Percentiles rank a stretch among this genome's conserved stretches.
Conservation (phyloP, 2,797 vertebrate genomes). For the Loriculus beryllinus region DNA sequence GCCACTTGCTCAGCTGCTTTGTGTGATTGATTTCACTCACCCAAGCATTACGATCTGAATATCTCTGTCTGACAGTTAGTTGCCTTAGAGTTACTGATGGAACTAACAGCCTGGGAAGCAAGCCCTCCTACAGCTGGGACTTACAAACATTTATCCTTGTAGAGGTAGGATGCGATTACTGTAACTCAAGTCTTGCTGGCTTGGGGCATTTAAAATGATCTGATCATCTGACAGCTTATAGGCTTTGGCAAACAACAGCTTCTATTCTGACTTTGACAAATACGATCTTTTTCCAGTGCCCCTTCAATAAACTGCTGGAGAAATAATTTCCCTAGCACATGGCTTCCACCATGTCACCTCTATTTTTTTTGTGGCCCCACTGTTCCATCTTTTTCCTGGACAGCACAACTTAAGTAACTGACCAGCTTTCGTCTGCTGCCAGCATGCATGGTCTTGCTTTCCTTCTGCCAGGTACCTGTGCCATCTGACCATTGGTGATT, state of each 20-base stretch:
- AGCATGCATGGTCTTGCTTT: not conserved
- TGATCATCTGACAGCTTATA: not conserved
- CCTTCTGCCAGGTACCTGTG: not conserved
- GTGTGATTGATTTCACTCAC: not conserved
- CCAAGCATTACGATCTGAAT: not conserved
- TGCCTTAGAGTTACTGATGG: not conserved
- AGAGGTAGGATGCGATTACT: not conserved
- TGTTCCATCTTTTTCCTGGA: not conserved
- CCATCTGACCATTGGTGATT: not conserved
- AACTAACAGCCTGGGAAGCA: not conserved
- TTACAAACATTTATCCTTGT: not conserved
- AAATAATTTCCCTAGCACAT: not conserved
- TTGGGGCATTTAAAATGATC: not conserved
- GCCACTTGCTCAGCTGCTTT: not conserved
- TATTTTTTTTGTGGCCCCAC: not conserved
- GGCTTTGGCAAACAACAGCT: not conserved
- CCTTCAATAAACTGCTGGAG: not conserved
- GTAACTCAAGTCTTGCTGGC: not conserved
- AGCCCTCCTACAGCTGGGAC: not conserved
- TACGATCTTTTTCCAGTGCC: not conserved
- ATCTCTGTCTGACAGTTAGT: not conserved
- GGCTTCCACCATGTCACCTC: not conserved
- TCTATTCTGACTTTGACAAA: not conserved
- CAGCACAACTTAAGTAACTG: not conserved
- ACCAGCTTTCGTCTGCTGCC: not conserved